These are phyloP conservation scores for Gadus chalcogrammus DNA, from an alignment of 2,113 vertebrate genomes.

Conservation along the genomic window DNA sequence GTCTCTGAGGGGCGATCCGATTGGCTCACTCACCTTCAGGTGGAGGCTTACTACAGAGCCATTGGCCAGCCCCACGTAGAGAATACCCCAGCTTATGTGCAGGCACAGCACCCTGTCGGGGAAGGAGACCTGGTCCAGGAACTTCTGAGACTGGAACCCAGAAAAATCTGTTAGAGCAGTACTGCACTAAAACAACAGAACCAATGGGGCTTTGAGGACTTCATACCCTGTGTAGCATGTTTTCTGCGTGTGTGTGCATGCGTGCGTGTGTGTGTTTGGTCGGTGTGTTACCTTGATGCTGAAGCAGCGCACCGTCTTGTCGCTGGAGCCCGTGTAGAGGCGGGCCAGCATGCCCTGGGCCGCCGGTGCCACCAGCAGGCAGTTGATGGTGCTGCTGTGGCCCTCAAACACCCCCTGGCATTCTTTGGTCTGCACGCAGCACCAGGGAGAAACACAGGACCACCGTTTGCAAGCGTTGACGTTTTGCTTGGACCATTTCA, in stretches of 20 bases:
- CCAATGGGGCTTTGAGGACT: no score
- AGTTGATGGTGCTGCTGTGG: conserved; percentile 90
- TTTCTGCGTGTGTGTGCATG: no score
- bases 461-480: no score
- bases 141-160: conserved; percentile 73
- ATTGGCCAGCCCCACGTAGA: conserved; percentile 88
- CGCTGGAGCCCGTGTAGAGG: conserved; percentile 91
- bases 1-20: background rate
- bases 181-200: background rate
- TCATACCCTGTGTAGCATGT: no score
- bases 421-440: conserved; percentile 75
- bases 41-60: conserved; percentile 84
- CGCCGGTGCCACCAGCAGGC: conserved; percentile 84
- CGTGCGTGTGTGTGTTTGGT: background rate
- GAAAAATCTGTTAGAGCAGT: background rate
- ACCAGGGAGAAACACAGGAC: background rate
- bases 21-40: conserved; percentile 75
- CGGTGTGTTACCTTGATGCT: conserved; percentile 76
- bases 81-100: conserved; percentile 84
- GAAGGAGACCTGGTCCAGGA: conserved; percentile 77
- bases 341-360: conserved; percentile 68
- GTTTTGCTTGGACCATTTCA: no score
- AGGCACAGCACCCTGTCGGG: conserved; percentile 89
- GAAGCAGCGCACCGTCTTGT: conserved; percentile 88
- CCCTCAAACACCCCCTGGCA: conserved; percentile 85